These are phyloP conservation scores for Aradus depressus DNA, from an alignment of 2,888 invertebrate species.

Conservation along the genomic window DNA sequence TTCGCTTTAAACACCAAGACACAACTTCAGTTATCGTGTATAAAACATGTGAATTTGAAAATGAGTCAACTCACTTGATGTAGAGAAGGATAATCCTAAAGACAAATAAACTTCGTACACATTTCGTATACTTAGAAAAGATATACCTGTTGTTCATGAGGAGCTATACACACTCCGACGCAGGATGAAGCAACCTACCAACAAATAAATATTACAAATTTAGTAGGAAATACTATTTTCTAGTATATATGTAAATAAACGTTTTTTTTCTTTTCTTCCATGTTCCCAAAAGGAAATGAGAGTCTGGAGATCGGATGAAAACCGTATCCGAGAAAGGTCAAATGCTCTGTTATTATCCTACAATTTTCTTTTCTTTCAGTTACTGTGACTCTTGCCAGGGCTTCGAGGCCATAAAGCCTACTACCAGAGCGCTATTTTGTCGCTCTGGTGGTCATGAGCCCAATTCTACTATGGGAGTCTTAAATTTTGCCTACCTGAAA, in stretches of 20 bases:
- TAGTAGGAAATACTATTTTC: background rate
- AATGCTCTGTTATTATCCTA: background rate
- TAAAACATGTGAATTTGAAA: background rate
- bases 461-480: too few relatives aligned
- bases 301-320: background rate
- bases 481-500: too few relatives aligned
- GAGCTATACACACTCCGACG: constrained; percentile 24
- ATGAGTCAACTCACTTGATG: background rate
- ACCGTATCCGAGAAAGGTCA: background rate
- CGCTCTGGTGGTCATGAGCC: too few relatives aligned
- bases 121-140: too few relatives aligned
- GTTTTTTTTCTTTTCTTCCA: background rate
- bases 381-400: too few relatives aligned
- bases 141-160: constrained; percentile 17
- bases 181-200: constrained; percentile 23
- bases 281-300: background rate
- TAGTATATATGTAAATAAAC: background rate
- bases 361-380: background rate
- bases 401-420: too few relatives aligned
- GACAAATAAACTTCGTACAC: too few relatives aligned
- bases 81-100: too few relatives aligned
- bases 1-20: too few relatives aligned
- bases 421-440: too few relatives aligned
- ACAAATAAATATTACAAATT: background rate
- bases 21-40: background rate